phyloP scores from a whole-genome alignment of 2,888 invertebrate genomes.

The Ormyrus rosae region DNA sequence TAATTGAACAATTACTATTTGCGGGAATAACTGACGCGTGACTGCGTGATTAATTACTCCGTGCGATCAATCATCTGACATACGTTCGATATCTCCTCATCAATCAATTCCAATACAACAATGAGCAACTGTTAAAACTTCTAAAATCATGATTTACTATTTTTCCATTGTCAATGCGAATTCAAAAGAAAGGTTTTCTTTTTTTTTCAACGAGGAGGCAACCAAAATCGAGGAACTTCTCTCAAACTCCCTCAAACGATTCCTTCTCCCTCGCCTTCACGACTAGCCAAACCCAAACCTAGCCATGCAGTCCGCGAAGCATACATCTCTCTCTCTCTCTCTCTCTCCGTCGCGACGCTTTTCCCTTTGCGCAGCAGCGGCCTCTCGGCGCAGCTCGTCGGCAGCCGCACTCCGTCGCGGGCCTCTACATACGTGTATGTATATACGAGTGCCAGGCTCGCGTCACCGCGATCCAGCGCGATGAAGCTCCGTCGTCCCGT shows the following conservation, averaged over 20 bases:
- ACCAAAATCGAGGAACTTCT: too few relatives aligned
- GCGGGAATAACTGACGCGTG: slow-evolving; percentile 3
- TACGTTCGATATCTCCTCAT: slow-evolving; percentile 8
- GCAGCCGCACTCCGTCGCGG: too few relatives aligned
- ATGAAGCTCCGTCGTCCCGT: background rate
- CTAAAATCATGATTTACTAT: background rate
- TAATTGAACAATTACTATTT: background rate
- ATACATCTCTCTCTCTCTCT: too few relatives aligned
- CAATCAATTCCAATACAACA: slow-evolving; percentile 32
- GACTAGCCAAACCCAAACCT: too few relatives aligned
- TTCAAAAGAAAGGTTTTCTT: background rate
- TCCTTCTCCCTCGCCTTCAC: too few relatives aligned
- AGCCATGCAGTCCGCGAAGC: too few relatives aligned
- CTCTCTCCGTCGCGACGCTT: too few relatives aligned
- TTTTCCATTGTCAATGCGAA: background rate
- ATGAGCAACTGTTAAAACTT: slow-evolving; percentile 12
- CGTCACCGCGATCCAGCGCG: slow-evolving; percentile 10
- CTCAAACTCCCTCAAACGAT: too few relatives aligned
- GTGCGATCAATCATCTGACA: slow-evolving; percentile 19
- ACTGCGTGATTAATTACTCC: slow-evolving; percentile 20
- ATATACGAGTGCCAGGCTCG: background rate
- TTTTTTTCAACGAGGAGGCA: background rate
- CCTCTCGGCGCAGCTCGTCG: too few relatives aligned
- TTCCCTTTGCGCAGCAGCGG: too few relatives aligned
- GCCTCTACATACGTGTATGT: too few relatives aligned